phyloP scores from a whole-genome alignment of 2,888 invertebrate species.

The Spodoptera picta region DNA sequence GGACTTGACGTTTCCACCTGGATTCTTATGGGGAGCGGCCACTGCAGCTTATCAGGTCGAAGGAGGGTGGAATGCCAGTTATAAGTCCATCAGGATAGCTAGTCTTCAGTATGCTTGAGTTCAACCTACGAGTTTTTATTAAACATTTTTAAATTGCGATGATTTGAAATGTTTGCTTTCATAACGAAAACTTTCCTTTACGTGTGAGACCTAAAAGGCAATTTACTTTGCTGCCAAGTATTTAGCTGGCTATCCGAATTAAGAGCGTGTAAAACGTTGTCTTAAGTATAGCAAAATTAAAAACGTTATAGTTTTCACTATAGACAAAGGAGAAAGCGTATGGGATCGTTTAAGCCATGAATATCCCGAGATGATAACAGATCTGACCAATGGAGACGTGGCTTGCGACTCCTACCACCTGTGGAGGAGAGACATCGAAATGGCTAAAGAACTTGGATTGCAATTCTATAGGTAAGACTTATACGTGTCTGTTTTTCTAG shows the following conservation, averaged over 20 bases:
- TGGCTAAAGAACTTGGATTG: slow-evolving; percentile 86
- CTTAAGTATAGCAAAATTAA: no score
- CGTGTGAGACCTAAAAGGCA: no score
- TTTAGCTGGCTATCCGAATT: no score
- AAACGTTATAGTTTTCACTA: not conserved
- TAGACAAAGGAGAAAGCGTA: slow-evolving; percentile 50
- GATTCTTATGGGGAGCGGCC: slow-evolving; percentile 73
- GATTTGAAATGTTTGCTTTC: no score
- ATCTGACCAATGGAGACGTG: slow-evolving; percentile 68
- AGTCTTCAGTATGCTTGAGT: no score
- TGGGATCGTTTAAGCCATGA: slow-evolving; percentile 53
- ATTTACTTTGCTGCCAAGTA: no score
- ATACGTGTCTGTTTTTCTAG: no score
- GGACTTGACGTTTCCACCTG: slow-evolving; percentile 56
- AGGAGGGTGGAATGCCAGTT: slow-evolving; percentile 78
- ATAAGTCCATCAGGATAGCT: slow-evolving; percentile 52
- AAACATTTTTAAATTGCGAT: no score
- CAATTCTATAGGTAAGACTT: slow-evolving; percentile 74
- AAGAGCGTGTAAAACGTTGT: no score
- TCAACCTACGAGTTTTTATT: no score
- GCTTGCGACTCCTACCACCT: slow-evolving; percentile 91
- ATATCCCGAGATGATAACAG: slow-evolving; percentile 14
- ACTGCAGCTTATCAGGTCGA: slow-evolving; percentile 78
- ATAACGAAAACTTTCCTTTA: no score
- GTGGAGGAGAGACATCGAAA: slow-evolving; percentile 88